A percentile compares a stretch with the other conserved stretches of the same genome.
Conservation (phyloP, 1,140 invertebrate species). For the Formica exsecta region DNA sequence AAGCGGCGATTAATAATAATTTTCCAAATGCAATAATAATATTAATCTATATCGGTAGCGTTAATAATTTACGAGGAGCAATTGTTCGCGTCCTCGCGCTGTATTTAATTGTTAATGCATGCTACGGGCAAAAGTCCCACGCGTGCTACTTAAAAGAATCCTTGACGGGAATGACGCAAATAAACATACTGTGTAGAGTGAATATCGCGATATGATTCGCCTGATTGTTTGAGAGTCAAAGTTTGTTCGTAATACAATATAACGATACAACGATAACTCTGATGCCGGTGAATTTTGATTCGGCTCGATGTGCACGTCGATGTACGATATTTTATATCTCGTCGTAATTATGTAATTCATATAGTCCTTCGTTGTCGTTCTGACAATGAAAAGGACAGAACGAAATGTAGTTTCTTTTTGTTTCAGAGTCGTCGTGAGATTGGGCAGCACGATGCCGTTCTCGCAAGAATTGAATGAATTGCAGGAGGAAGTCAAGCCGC, state of each 20-base stretch:
- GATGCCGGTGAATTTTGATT: no score
- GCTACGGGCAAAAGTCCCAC: constrained; percentile 43
- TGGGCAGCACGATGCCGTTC: constrained; percentile 92
- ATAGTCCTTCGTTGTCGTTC: not conserved
- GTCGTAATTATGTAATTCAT: not conserved
- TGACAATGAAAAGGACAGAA: not conserved
- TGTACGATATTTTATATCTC: not conserved
- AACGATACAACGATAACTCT: no score
- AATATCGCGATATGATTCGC: constrained; percentile 41
- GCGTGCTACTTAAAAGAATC: constrained; percentile 52
- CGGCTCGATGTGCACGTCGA: no score
- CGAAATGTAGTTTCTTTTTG: constrained; percentile 22
- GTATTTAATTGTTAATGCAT: constrained; percentile 52
- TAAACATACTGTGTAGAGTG: not conserved
- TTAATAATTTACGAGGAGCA: constrained; percentile 14
- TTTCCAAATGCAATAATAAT: not conserved
- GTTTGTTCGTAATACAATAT: constrained; percentile 13
- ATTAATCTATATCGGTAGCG: not conserved
- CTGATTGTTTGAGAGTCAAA: constrained; percentile 13
- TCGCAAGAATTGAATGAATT: constrained; percentile 91
- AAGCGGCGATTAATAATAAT: not conserved
- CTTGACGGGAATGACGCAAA: constrained; percentile 45
- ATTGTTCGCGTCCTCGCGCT: not conserved
- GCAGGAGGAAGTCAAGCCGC: constrained; percentile 93
- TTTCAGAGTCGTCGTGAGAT: constrained; percentile 92